Evolutionary conservation across 2,888 invertebrate species (phyloP).

Genomic region (Microdon myrmicae): DNA sequence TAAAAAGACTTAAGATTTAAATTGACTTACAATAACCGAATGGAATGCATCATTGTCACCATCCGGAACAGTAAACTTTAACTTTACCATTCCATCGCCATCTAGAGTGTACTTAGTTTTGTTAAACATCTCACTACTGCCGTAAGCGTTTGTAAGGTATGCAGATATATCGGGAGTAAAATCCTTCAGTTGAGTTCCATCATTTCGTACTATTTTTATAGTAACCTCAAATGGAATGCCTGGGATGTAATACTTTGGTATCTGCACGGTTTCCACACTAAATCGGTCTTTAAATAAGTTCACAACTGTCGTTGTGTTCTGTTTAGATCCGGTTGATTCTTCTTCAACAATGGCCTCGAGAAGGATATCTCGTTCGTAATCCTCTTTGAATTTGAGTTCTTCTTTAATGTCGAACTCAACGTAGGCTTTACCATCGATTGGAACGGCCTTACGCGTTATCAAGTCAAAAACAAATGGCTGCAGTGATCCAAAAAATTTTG

Average conservation of each 20-base stretch:
- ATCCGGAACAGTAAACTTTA: conserved; percentile 64
- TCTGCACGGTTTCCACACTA: conserved; percentile 81
- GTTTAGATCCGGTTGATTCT: conserved; percentile 81
- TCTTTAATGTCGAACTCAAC: conserved; percentile 82
- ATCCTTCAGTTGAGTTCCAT: conserved; percentile 74
- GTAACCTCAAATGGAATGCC: conserved; percentile 76
- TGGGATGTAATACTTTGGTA: conserved; percentile 92
- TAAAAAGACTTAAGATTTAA: no score
- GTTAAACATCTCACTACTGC: conserved; percentile 65
- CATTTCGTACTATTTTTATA: conserved; percentile 76
- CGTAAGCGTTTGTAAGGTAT: conserved; percentile 62
- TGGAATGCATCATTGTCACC: conserved; percentile 62
- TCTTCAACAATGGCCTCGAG: conserved; percentile 94
- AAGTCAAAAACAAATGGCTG: conserved; percentile 65
- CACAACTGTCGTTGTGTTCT: conserved; percentile 82
- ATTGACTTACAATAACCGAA: conserved; percentile 63
- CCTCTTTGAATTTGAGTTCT: conserved; percentile 84
- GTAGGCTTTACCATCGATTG: conserved; percentile 73
- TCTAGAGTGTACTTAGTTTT: conserved; percentile 60
- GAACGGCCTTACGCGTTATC: conserved; percentile 76
- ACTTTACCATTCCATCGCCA: conserved; percentile 60
- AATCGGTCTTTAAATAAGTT: conserved; percentile 83
- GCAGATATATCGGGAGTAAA: conserved; percentile 70
- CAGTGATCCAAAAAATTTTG: conserved; percentile 72
- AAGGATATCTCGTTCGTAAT: conserved; percentile 80